phyloP scores from a whole-genome alignment of 2,888 invertebrate genomes.

The Erebia palarica region DNA sequence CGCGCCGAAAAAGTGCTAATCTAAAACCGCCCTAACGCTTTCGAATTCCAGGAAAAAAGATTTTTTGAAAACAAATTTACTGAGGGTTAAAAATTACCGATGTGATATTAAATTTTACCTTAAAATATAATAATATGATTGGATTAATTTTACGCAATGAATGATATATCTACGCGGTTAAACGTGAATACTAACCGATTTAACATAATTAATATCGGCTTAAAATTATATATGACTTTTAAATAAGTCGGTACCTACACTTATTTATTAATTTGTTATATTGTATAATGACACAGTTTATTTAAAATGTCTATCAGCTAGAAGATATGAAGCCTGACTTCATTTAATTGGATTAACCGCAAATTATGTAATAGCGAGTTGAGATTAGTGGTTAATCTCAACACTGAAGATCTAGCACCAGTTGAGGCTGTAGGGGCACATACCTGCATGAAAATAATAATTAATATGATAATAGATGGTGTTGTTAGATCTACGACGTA shows the following conservation, averaged over 20 bases:
- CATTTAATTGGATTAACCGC: too few species aligned
- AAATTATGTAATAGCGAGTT: too few species aligned
- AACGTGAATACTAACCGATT: not conserved
- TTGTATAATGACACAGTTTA: not conserved
- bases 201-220: not conserved
- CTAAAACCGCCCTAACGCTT: not conserved
- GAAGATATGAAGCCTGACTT: too few species aligned
- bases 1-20: too few species aligned
- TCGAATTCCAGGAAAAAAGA: too few species aligned
- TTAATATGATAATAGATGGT: too few species aligned
- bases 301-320: not conserved
- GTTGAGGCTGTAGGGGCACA: too few species aligned
- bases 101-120: not conserved
- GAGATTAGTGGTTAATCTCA: too few species aligned
- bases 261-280: too few species aligned
- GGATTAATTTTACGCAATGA: constrained; percentile 8
- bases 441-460: too few species aligned
- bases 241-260: not conserved
- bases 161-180: not conserved
- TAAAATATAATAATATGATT: not conserved
- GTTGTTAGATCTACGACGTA: too few species aligned
- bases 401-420: too few species aligned
- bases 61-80: not conserved
- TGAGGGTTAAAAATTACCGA: not conserved
- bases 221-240: not conserved